phyloP scores from a whole-genome alignment of 1,140 invertebrate species.

The Lepidurus apus region DNA sequence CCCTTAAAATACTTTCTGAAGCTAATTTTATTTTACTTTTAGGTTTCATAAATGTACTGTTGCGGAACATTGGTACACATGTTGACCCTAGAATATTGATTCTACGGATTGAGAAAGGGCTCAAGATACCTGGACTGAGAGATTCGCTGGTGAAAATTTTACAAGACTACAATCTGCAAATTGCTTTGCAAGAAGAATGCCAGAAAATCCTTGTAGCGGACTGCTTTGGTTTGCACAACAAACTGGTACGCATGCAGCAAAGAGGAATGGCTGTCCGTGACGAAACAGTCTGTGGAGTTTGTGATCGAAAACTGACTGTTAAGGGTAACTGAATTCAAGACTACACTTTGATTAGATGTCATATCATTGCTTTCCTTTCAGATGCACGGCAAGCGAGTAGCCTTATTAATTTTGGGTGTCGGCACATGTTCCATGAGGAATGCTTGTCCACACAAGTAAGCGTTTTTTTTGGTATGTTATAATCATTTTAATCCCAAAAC shows the following conservation, averaged over 20 bases:
- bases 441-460: slow-evolving; percentile 56
- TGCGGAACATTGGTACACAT: slow-evolving; percentile 79
- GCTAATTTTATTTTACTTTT: slow-evolving; percentile 41
- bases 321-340: slow-evolving; percentile 49
- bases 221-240: slow-evolving; percentile 82
- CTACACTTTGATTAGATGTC: background rate
- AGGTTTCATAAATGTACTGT: slow-evolving; percentile 68
- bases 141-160: slow-evolving; percentile 91
- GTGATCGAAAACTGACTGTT: slow-evolving; percentile 63
- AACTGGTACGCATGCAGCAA: slow-evolving; percentile 67
- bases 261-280: slow-evolving; percentile 66
- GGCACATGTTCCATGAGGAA: slow-evolving; percentile 80
- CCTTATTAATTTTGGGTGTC: slow-evolving; percentile 78
- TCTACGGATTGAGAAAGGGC: slow-evolving; percentile 70
- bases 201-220: slow-evolving; percentile 80
- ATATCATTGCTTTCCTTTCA: slow-evolving; percentile 42
- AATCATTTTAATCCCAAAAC: slow-evolving; percentile 12
- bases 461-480: background rate
- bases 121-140: slow-evolving; percentile 82
- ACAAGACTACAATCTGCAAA: slow-evolving; percentile 89
- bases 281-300: slow-evolving; percentile 67
- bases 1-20: slow-evolving; percentile 23
- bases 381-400: slow-evolving; percentile 56
- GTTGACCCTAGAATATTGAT: slow-evolving; percentile 85
- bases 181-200: slow-evolving; percentile 81